Conservation (phyloP, 2,888 invertebrate genomes). For the Platycheirus albimanus region DNA sequence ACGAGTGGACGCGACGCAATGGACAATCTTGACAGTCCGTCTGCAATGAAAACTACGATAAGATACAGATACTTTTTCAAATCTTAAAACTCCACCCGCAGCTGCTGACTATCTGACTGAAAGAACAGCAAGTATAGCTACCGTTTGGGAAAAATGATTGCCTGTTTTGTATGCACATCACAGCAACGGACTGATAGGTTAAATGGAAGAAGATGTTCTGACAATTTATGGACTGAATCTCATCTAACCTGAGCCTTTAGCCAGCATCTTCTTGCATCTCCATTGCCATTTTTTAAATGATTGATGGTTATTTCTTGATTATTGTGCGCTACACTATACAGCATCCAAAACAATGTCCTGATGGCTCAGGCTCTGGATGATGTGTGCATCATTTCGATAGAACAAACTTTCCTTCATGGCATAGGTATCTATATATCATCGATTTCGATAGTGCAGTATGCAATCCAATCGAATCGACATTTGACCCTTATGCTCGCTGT, state of each 20-base stretch:
- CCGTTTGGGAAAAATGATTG: slow-evolving; percentile 11
- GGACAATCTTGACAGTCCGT: slow-evolving; percentile 52
- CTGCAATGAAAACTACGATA: slow-evolving; percentile 15
- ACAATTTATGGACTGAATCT: slow-evolving; percentile 71
- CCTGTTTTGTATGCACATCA: slow-evolving; percentile 53
- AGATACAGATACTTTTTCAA: slow-evolving; percentile 12
- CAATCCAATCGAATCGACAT: slow-evolving; percentile 58
- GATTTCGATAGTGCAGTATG: too few species aligned
- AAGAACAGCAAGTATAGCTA: slow-evolving; percentile 32
- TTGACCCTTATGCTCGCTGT: slow-evolving; percentile 55
- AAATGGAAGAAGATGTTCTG: slow-evolving; percentile 59
- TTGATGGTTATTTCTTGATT: slow-evolving; percentile 73
- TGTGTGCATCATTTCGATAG: slow-evolving; percentile 25
- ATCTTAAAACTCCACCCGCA: slow-evolving; percentile 58
- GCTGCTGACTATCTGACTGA: neutral
- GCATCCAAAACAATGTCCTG: slow-evolving; percentile 41
- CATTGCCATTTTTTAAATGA: slow-evolving; percentile 54
- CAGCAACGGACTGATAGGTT: slow-evolving; percentile 18
- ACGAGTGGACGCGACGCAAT: neutral
- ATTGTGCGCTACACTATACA: slow-evolving; percentile 30
- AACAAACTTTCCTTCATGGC: too few species aligned
- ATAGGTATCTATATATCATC: too few species aligned
- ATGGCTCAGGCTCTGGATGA: neutral
- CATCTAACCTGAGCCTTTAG: slow-evolving; percentile 32
- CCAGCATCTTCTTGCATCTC: slow-evolving; percentile 1